These are phyloP conservation scores for Aleiodes alternator DNA, from an alignment of 2,888 invertebrate species.

Conservation along the genomic window DNA sequence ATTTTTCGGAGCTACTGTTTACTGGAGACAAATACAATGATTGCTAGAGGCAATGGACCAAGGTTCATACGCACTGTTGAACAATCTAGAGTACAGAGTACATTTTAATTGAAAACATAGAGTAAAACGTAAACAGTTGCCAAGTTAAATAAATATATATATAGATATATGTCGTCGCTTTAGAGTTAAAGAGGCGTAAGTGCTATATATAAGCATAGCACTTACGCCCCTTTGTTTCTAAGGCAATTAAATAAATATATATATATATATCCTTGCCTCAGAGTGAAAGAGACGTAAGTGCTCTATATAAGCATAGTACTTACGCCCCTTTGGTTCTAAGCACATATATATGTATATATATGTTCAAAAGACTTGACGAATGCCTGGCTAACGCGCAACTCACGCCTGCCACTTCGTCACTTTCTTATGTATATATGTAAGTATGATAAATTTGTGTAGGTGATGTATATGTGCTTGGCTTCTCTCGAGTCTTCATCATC, in stretches of 20 bases:
- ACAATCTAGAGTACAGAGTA: slow-evolving; percentile 17
- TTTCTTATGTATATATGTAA: neutral
- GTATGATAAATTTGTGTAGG: slow-evolving; percentile 25
- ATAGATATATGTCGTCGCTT: neutral
- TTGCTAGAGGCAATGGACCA: neutral
- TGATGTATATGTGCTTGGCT: slow-evolving; percentile 30
- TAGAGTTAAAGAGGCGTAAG: too few species aligned
- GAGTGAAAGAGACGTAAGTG: too few species aligned
- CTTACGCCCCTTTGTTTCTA: too few species aligned
- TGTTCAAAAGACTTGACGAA: slow-evolving; percentile 9
- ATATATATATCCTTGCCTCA: neutral
- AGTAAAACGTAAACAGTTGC: slow-evolving; percentile 22
- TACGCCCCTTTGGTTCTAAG: too few species aligned
- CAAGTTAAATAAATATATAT: slow-evolving; percentile 35
- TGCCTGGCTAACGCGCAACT: slow-evolving; percentile 27
- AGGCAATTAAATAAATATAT: slow-evolving; percentile 33
- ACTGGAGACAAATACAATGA: neutral
- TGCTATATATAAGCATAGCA: too few species aligned
- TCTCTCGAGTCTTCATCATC: slow-evolving; percentile 55
- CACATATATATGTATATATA: slow-evolving; percentile 28
- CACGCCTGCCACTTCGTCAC: slow-evolving; percentile 20
- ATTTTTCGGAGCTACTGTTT: neutral
- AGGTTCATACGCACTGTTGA: slow-evolving; percentile 10
- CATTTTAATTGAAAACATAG: neutral
- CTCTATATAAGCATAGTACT: too few species aligned